Percentiles rank a stretch among this genome's conserved stretches.
phyloP scores from a whole-genome alignment of 2,113 vertebrate genomes.

The Taxidea taxus region DNA sequence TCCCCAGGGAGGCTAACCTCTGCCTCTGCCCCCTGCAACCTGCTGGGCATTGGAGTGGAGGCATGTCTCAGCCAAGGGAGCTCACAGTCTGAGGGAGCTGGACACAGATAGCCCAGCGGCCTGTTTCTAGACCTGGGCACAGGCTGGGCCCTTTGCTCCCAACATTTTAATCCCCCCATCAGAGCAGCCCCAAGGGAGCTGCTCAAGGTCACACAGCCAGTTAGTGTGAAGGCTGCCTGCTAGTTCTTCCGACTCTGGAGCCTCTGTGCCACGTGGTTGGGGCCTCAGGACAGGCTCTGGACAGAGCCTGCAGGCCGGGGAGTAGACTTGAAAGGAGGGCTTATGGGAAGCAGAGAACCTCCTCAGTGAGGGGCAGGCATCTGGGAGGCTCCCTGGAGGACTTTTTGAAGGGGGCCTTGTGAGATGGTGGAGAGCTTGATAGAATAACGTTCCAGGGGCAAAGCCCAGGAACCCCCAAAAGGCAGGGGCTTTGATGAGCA shows the following conservation, averaged over 20 bases:
- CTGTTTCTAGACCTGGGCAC: neutral
- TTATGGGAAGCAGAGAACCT: neutral
- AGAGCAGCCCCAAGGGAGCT: neutral
- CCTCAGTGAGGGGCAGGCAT: neutral
- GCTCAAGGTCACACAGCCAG: neutral
- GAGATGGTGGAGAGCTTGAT: neutral
- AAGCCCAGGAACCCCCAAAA: neutral
- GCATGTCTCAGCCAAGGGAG: neutral
- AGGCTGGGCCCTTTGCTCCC: neutral
- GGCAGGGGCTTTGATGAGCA: neutral
- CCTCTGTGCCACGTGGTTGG: neutral
- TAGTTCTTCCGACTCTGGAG: neutral
- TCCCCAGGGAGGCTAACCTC: neutral
- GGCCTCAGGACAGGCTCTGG: neutral
- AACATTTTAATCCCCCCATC: neutral
- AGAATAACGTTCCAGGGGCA: neutral
- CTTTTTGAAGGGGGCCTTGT: neutral
- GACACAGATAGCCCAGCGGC: neutral
- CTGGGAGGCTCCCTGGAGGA: neutral
- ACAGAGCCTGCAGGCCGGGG: fast-evolving
- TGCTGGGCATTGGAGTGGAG: neutral
- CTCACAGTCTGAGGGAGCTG: neutral
- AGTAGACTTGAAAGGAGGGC: neutral
- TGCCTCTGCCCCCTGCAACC: neutral
- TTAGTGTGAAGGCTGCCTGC: neutral